Conservation (phyloP, 1,140 invertebrate species). For the Belonocnema kinseyi region DNA sequence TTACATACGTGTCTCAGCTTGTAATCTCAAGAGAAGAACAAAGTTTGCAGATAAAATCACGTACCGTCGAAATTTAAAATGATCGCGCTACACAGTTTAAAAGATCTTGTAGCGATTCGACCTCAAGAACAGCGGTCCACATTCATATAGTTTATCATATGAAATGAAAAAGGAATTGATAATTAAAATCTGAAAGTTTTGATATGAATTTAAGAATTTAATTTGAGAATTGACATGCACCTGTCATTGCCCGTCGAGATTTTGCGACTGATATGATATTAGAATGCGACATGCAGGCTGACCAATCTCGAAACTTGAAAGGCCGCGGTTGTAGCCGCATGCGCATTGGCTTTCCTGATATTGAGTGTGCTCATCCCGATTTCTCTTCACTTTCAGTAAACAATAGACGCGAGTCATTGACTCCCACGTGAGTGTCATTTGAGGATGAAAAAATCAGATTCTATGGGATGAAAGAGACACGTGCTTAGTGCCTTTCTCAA, state of each 20-base stretch:
- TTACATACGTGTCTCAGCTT: constrained; percentile 5
- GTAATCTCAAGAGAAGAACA: constrained; percentile 5
- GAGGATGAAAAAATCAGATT: not conserved
- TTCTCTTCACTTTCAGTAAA: constrained; percentile 33
- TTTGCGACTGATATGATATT: constrained; percentile 53
- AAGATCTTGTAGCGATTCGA: not conserved
- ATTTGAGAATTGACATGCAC: constrained; percentile 39
- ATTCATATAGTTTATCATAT: not conserved
- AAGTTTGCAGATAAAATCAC: constrained; percentile 25
- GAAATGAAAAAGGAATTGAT: too few relatives aligned
- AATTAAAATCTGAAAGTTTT: not conserved
- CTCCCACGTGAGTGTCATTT: constrained; percentile 4
- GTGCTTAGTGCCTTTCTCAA: not conserved
- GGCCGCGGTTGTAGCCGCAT: constrained; percentile 44
- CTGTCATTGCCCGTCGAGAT: constrained; percentile 46
- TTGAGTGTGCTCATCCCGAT: constrained; percentile 47
- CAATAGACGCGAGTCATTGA: constrained; percentile 18
- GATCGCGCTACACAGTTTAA: not conserved
- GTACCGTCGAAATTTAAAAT: constrained; percentile 10
- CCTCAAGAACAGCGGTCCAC: not conserved
- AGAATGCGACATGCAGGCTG: constrained; percentile 47
- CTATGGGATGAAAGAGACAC: not conserved
- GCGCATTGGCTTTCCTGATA: constrained; percentile 36
- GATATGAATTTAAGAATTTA: not conserved
- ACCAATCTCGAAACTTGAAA: constrained; percentile 47